Evolutionary conservation across 2,888 invertebrate species (phyloP).

Genomic region (Allygus modestus): DNA sequence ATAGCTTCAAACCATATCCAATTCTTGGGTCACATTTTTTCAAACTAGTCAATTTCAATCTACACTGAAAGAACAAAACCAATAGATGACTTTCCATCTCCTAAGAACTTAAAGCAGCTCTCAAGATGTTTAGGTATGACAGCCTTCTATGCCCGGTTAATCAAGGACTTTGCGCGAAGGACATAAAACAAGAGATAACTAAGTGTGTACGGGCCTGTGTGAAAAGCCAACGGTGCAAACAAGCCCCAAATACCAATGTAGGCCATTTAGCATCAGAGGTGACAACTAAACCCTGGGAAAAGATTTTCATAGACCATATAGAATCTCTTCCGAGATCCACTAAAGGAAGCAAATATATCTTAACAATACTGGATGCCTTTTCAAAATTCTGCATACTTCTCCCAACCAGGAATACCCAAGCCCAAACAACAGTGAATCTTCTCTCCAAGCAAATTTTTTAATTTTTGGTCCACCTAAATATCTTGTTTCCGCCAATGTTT

Average conservation of each 20-base stretch:
- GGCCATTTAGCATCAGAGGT: neutral
- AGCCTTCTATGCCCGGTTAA: too few species aligned
- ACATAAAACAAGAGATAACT: neutral
- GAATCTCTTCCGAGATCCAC: neutral
- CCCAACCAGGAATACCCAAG: neutral
- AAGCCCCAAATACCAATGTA: neutral
- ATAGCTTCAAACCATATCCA: too few species aligned
- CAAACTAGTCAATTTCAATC: too few species aligned
- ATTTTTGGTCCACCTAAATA: neutral
- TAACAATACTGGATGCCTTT: neutral
- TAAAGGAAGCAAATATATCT: neutral
- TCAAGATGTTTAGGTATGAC: too few species aligned
- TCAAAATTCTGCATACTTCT: neutral
- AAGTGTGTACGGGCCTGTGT: neutral
- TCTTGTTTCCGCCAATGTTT: neutral
- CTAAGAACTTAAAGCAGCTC: too few species aligned
- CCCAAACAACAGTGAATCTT: neutral
- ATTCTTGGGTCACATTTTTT: too few species aligned
- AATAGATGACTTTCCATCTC: too few species aligned
- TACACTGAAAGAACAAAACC: too few species aligned
- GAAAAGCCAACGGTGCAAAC: conserved; percentile 2
- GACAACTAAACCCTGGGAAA: neutral
- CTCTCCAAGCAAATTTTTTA: neutral
- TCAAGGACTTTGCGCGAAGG: too few species aligned
- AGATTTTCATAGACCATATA: conserved; percentile 15